Evolutionary conservation across 2,113 vertebrate genomes (phyloP), one percentile per base, ranked within the genome.

Genomic region (Speoplatyrhinus poulsoni): DNA sequence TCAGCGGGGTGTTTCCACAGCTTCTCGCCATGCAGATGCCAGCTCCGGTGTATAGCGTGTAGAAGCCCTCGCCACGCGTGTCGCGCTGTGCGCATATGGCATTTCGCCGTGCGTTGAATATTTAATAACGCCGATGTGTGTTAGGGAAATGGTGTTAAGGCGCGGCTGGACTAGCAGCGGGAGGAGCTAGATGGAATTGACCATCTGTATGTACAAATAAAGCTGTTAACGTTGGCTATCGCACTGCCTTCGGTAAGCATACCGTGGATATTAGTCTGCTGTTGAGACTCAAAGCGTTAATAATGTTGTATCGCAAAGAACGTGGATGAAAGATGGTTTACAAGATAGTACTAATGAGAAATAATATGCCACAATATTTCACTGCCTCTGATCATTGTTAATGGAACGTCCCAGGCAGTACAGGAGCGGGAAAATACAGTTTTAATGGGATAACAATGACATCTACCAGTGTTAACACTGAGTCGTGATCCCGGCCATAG

Each of bases 81-180:
- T 86, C 86, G 74, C 83, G 78, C 87, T 82, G 84, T 73, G 85
- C 86, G 77, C 89, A 92, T 88, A 91, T 91, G 87, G 83, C 86
- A 41, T 41, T 11, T 53, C 82, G 85, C 72, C 74, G 80, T 89
- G 87, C 85, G 83, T 64, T 4, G 79, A 84, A 80, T 84, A 79
- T 85, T 81, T 79, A 82, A 86, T 86, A 81, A 75, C 48, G 60
- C 68, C 15, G 77, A 74, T 76, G 72, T 80, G 79, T 86, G 88
- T 85, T 71, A 67, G 36, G 65, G 56, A 80, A 73, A 82, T 71
- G 70, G 67, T 58, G 9, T 73, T 73, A 60, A 69, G 49, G 76
- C 33, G 8, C 36, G 54, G 65, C 65, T 67, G 53, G 54, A 57
- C 47, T 7, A 12, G 26, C 85, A 58, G 82, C 73, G 26, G 84